Base-by-base conservation (phyloP, 2,113 vertebrate species). In the Euleptes europaea region DNA sequence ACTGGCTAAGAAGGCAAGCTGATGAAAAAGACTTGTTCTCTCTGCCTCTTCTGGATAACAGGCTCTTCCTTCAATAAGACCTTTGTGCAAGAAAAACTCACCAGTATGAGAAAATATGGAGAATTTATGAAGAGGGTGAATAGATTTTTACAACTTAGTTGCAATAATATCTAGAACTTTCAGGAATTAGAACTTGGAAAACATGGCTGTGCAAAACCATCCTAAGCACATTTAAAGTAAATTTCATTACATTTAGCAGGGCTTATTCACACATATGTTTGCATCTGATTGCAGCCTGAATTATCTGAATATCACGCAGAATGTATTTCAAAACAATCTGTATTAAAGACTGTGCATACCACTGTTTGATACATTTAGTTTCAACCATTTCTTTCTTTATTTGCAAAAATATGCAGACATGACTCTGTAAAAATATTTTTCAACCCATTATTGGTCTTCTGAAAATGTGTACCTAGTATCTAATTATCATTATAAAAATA, bases 331-430 rank as follows among this genome's bases (percentile, higher is more conserved):
- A 90, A 9, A 77, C 84, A 79, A 91, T 87, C 70, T 40, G 89
- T 87, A 90, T 88, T 31, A 84, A 57, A 1, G 2, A 86, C 89
- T 91, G 63, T 91, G 92, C 40, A 73, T 85, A 72, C 21, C 89
- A 49, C 91, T 93, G 90, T 78, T 23, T 86, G 89, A 66, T 94
- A 94, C 91, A 92, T 93, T 92, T 74, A 93, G 67, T n/a, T 67
- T 40, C 83, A 1, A 42, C 89, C 87, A 90, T 89, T 83, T 92
- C 66, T 80, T 69, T 87, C 66, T 80, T 69, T 87, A 70, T 49
- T 84, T 89, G 1, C 83, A 69, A 82, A 78, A 84, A 78, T 75
- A 84, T 82, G 51, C 84, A 90, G 88, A 88, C n/a, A 66, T 80
- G 38, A 83, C 26, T 80, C 80, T 65, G 14, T 76, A 65, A 63